Percentiles rank a stretch among this genome's conserved stretches.
Conservation (phyloP, 2,888 invertebrate species). For the Rhagonycha lutea region DNA sequence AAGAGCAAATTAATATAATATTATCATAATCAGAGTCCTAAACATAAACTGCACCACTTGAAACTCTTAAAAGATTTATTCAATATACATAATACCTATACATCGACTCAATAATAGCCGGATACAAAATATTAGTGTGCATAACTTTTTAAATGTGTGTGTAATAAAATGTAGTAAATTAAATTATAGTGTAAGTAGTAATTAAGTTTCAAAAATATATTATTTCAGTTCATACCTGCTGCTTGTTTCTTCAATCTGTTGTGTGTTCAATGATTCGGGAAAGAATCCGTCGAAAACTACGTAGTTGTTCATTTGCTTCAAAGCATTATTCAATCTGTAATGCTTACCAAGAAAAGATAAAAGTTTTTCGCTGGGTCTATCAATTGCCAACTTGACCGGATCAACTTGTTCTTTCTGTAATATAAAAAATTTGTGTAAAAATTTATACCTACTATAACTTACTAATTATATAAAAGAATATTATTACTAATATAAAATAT, state of each 20-base stretch:
- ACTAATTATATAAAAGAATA: too few species aligned
- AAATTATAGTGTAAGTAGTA: neutral
- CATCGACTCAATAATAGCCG: neutral
- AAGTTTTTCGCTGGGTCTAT: slow-evolving; percentile 90
- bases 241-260: slow-evolving; percentile 15
- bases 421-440: slow-evolving; percentile 16
- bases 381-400: slow-evolving; percentile 83
- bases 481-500: too few species aligned
- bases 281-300: slow-evolving; percentile 86
- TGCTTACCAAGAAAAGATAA: slow-evolving; percentile 83
- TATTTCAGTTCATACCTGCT: slow-evolving; percentile 29
- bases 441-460: neutral
- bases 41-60: neutral
- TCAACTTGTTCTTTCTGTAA: slow-evolving; percentile 69
- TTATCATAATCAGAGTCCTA: neutral
- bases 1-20: too few species aligned
- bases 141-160: neutral
- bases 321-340: slow-evolving; percentile 67
- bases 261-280: slow-evolving; percentile 31
- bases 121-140: neutral
- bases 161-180: neutral
- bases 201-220: too few species aligned
- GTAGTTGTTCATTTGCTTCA: slow-evolving; percentile 87
- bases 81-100: neutral
- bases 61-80: neutral